Evolutionary conservation across 2,113 vertebrate genomes (phyloP).

Genomic region (Lontra canadensis): DNA sequence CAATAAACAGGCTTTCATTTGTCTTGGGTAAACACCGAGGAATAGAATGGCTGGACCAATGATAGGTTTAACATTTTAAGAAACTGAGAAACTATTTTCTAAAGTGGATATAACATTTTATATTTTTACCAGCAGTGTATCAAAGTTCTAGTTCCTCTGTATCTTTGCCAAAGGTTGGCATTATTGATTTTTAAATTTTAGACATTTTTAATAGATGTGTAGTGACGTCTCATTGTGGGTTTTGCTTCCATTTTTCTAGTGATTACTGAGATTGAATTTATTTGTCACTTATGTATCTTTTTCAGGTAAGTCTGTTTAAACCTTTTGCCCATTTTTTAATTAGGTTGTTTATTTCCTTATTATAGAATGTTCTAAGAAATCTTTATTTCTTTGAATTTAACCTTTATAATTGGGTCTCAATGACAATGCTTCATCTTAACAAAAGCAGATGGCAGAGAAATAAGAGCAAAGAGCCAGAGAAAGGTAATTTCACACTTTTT

Average conservation of each 20-base stretch:
- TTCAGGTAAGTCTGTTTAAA: not conserved
- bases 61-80: not conserved
- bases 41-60: not conserved
- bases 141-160: not conserved
- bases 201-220: not conserved
- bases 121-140: not conserved
- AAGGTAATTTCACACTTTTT: not conserved
- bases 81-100: not conserved
- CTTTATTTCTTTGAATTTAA: slow-evolving; percentile 12
- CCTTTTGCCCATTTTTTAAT: not conserved
- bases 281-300: not conserved
- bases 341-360: not conserved
- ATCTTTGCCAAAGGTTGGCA: not conserved
- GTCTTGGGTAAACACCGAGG: not conserved
- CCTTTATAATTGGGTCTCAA: not conserved
- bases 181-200: not conserved
- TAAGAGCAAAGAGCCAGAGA: not conserved
- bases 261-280: not conserved
- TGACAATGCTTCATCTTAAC: not conserved
- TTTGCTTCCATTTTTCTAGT: not conserved
- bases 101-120: not conserved
- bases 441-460: not conserved
- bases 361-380: not conserved
- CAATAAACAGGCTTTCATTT: not conserved
- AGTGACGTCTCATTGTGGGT: not conserved